Conservation (phyloP, 2,113 vertebrate species). For the Aphyosemion australe region DNA sequence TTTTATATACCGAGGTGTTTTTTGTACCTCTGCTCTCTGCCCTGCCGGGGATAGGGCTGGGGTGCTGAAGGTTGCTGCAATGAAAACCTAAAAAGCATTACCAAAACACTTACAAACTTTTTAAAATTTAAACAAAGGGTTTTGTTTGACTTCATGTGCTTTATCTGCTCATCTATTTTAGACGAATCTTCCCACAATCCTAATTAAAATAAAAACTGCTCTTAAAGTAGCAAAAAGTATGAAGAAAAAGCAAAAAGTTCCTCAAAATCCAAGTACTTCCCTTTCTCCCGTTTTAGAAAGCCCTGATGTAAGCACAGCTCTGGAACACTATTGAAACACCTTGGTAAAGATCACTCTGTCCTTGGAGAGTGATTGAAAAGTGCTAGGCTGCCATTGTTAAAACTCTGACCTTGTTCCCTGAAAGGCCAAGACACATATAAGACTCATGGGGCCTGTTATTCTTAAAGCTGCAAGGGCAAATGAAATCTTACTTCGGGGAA, state of each 20-base stretch:
- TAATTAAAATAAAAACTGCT: too few species aligned
- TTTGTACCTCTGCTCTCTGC: too few species aligned
- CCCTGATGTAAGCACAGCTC: not conserved
- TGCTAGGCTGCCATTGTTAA: conserved; percentile 42
- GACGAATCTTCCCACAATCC: too few species aligned
- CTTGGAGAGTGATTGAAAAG: conserved; percentile 32
- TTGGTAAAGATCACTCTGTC: conserved; percentile 31
- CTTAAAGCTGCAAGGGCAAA: conserved; percentile 29
- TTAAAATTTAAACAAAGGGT: too few species aligned
- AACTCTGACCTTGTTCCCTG: conserved; percentile 56
- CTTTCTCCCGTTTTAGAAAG: not conserved
- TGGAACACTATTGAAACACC: conserved; percentile 7
- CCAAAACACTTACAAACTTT: too few species aligned
- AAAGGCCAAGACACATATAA: conserved; percentile 45
- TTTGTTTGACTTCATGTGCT: too few species aligned
- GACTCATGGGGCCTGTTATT: conserved; percentile 46
- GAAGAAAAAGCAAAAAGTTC: not conserved
- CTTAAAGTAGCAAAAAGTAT: too few species aligned
- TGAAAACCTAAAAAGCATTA: too few species aligned
- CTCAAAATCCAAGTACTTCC: not conserved
- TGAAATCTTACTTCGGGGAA: conserved; percentile 17
- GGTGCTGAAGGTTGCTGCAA: too few species aligned
- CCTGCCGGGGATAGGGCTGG: too few species aligned
- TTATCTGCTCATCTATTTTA: too few species aligned
- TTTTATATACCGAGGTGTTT: too few species aligned